Conservation (phyloP, 2,888 invertebrate species). For the Carabus problematicus region DNA sequence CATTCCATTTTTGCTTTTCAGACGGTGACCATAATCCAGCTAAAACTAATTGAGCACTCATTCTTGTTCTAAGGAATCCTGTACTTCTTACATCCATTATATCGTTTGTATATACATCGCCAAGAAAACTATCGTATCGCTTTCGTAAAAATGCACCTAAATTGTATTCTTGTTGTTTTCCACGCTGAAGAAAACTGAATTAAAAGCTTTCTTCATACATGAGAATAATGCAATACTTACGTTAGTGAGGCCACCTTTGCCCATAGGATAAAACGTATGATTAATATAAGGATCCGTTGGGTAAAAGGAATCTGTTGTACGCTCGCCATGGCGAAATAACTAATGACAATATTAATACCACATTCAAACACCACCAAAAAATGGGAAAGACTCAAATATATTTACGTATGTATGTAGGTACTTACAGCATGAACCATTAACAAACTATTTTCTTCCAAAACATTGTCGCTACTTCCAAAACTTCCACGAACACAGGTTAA, state of each 20-base stretch:
- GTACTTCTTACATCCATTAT: conserved; percentile 70
- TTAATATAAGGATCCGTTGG: conserved; percentile 61
- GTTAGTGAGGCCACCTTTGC: conserved; percentile 64
- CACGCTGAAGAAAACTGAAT: conserved; percentile 47
- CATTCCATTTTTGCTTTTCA: conserved; percentile 64
- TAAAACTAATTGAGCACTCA: conserved; percentile 71
- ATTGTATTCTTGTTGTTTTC: conserved; percentile 59
- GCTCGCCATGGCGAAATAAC: conserved; percentile 61
- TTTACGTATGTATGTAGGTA: no score
- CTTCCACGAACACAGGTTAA: no score
- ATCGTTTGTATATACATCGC: conserved; percentile 64
- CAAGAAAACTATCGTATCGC: conserved; percentile 68
- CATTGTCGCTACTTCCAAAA: no score
- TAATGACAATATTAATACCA: conserved; percentile 50
- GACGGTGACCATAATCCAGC: conserved; percentile 73
- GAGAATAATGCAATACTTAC: conserved; percentile 52
- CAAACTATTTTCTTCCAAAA: conserved; percentile 47
- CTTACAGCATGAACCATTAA: conserved; percentile 34
- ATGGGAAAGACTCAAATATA: no score
- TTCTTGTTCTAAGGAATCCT: conserved; percentile 73
- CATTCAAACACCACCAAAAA: conserved; percentile 51
- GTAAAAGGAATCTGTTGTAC: conserved; percentile 51
- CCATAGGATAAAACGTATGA: conserved; percentile 62
- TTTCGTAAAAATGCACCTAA: conserved; percentile 69
- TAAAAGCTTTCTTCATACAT: not conserved